These are phyloP conservation scores for Cathartes aura DNA, from an alignment of 2,113 vertebrate genomes.

Conservation along the genomic window DNA sequence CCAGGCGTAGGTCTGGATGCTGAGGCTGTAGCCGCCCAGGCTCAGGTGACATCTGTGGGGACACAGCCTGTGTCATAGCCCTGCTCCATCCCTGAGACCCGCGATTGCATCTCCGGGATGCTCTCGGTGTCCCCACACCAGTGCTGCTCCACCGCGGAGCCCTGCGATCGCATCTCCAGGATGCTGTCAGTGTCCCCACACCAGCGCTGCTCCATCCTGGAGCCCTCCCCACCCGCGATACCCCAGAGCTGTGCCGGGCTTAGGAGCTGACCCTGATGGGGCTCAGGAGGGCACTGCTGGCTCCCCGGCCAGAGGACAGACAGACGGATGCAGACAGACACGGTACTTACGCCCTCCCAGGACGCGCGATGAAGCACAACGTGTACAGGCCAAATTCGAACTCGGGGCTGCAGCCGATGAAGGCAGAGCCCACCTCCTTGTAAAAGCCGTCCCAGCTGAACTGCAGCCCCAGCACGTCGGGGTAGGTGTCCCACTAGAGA, in stretches of 20 bases:
- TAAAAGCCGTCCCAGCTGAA: slow-evolving; percentile 91
- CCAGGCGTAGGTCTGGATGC: slow-evolving; percentile 91
- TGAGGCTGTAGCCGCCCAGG: slow-evolving; percentile 81
- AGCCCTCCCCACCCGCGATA: accelerated
- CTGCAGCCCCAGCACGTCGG: slow-evolving; percentile 90
- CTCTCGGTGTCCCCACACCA: accelerated
- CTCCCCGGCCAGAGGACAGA: background rate
- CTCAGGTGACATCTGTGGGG: slow-evolving; percentile 85
- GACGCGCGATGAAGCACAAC: slow-evolving; percentile 90
- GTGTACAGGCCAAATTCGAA: slow-evolving; percentile 92
- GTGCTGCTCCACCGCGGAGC: accelerated
- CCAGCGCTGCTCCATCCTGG: background rate
- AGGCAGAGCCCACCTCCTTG: slow-evolving; percentile 89
- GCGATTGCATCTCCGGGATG: accelerated
- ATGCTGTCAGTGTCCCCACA: background rate
- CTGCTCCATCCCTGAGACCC: background rate
- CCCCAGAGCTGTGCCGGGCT: background rate
- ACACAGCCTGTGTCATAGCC: background rate
- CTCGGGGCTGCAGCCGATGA: slow-evolving; percentile 94
- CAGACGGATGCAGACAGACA: accelerated
- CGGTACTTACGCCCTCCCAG: slow-evolving; percentile 84
- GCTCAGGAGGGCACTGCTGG: background rate
- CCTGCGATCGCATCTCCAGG: accelerated
- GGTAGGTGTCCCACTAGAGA: slow-evolving; percentile 85
- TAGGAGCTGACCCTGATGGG: accelerated